Percentiles rank a stretch among this genome's conserved stretches.
These are phyloP conservation scores for Phania funesta DNA, from an alignment of 2,888 invertebrate genomes.

Conservation along the genomic window DNA sequence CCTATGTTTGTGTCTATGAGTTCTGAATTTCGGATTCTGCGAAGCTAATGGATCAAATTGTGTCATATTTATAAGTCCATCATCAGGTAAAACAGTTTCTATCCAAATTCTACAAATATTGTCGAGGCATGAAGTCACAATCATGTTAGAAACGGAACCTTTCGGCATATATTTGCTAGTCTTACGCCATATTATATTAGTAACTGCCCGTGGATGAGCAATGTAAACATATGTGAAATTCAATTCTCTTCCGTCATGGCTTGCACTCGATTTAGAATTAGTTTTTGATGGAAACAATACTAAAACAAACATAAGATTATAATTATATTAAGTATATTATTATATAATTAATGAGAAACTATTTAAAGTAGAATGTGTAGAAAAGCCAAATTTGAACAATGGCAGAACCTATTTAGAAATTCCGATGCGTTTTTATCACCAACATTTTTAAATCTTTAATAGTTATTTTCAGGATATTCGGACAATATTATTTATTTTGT, in stretches of 20 bases:
- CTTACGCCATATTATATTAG: constrained; percentile 98
- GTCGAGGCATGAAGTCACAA: constrained; percentile 98
- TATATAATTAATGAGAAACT: neutral
- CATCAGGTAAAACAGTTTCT: constrained; percentile 97
- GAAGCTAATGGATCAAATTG: constrained; percentile 82
- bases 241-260: constrained; percentile 82
- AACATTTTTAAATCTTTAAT: too few species aligned
- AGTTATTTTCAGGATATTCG: too few species aligned
- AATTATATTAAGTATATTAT: neutral
- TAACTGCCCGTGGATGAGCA: constrained; percentile 97
- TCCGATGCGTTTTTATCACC: too few species aligned
- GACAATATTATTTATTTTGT: too few species aligned
- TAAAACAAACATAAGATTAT: constrained; percentile 73
- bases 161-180: constrained; percentile 99
- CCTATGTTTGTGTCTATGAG: constrained; percentile 96
- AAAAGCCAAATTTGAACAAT: neutral
- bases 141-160: constrained; percentile 97
- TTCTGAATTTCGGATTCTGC: constrained; percentile 83
- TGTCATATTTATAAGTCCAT: constrained; percentile 89
- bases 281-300: constrained; percentile 88
- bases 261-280: constrained; percentile 81
- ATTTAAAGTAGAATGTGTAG: neutral
- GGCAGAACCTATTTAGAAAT: too few species aligned
- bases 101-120: constrained; percentile 99
- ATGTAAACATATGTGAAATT: constrained; percentile 97